Conservation (phyloP, 2,113 vertebrate species). For the Lasiurus borealis region DNA sequence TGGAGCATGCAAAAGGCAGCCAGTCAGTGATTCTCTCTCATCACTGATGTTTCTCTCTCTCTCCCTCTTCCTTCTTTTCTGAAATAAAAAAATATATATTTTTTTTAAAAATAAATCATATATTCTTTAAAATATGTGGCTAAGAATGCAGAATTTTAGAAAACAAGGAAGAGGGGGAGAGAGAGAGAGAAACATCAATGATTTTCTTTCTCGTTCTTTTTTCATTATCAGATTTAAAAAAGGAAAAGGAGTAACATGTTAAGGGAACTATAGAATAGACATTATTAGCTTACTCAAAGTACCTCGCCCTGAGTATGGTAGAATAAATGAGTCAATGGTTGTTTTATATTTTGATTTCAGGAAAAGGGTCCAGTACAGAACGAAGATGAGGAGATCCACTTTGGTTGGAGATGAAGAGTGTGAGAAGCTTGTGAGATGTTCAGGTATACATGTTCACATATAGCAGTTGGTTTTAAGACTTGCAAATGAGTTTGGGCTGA, state of each 20-base stretch:
- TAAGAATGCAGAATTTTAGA: conserved; percentile 27
- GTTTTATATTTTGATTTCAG: background rate
- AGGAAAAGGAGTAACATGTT: background rate
- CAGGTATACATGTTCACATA: background rate
- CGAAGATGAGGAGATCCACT: background rate
- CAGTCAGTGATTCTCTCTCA: too few relatives aligned
- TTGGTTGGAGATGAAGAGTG: background rate
- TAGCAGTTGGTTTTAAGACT: background rate
- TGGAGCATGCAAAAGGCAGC: too few relatives aligned
- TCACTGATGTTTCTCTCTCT: too few relatives aligned
- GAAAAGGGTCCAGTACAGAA: background rate
- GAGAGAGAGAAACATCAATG: too few relatives aligned
- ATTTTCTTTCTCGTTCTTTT: background rate
- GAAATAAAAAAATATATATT: too few relatives aligned
- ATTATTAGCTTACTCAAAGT: background rate
- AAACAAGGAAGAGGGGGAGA: conserved; percentile 20
- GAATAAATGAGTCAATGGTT: background rate
- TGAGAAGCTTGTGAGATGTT: background rate
- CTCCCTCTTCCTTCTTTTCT: too few relatives aligned
- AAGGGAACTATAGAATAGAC: background rate
- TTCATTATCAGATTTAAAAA: background rate
- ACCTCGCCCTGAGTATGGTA: background rate
- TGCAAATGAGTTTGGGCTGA: background rate
- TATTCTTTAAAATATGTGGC: background rate
- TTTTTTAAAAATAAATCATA: background rate